A percentile compares a stretch with the other conserved stretches of the same genome.
Conservation (phyloP, 2,797 vertebrate species). For the Tinamus major region DNA sequence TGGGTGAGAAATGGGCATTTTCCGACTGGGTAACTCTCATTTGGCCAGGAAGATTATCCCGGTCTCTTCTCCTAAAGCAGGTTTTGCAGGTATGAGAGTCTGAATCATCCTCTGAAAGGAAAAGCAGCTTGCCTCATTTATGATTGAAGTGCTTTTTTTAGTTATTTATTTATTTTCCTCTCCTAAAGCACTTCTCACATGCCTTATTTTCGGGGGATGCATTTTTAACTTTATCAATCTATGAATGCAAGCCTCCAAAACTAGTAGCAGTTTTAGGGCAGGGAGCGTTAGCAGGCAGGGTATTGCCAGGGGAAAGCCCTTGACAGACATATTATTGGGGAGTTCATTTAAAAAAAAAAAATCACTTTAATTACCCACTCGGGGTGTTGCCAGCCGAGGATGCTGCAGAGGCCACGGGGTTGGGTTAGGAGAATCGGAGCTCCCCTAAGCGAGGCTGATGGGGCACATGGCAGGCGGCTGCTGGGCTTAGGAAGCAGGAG, state of each 20-base stretch:
- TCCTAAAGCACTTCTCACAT: not conserved
- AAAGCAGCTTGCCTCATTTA: rapidly evolving
- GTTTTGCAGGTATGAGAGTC: not conserved
- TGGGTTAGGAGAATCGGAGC: too few relatives aligned
- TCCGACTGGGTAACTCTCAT: rapidly evolving
- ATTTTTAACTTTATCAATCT: not conserved
- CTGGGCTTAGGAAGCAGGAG: not conserved
- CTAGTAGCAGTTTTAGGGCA: rapidly evolving
- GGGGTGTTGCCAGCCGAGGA: not conserved
- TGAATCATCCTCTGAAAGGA: not conserved
- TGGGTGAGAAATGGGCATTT: rapidly evolving
- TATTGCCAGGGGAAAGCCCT: not conserved
- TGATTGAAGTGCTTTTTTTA: rapidly evolving
- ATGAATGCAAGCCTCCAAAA: too few relatives aligned
- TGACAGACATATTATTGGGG: too few relatives aligned
- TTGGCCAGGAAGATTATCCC: not conserved
- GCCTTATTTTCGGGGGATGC: too few relatives aligned
- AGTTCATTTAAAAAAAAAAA: too few relatives aligned
- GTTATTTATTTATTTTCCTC: too few relatives aligned
- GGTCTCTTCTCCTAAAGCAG: rapidly evolving
- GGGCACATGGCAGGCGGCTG: too few relatives aligned
- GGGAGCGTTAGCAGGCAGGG: rapidly evolving
- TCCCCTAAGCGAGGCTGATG: too few relatives aligned
- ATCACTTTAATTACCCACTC: too few relatives aligned
- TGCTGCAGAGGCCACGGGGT: not conserved